A percentile compares a stretch with the other conserved stretches of the same genome.
phyloP scores from a whole-genome alignment of 2,113 vertebrate genomes.

The Otus sunia region DNA sequence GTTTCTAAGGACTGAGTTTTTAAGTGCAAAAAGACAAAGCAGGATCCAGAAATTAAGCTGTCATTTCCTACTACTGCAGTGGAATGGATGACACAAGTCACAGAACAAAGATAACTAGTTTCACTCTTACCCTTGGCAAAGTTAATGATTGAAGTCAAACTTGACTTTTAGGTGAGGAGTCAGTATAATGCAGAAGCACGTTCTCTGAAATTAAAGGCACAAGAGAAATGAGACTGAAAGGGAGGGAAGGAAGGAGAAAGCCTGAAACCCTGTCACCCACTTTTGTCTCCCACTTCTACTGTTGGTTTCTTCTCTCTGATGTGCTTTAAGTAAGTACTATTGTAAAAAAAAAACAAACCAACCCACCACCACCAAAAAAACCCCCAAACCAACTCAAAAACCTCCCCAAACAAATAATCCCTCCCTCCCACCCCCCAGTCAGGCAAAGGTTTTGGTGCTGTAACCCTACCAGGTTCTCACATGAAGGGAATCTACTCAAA shows the following conservation, averaged over 20 bases:
- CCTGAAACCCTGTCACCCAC: not conserved
- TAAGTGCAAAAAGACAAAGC: not conserved
- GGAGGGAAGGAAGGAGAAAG: not conserved
- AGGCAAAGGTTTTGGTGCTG: not conserved
- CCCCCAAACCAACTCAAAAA: not conserved
- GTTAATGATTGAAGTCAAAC: not conserved
- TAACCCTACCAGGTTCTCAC: not conserved
- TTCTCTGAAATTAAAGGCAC: not conserved
- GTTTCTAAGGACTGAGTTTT: not conserved
- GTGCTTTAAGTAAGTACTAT: not conserved
- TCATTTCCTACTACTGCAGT: not conserved
- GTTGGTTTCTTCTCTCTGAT: not conserved
- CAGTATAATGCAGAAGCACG: not conserved
- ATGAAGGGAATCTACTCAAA: not conserved
- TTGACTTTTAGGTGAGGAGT: not conserved
- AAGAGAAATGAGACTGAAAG: not conserved
- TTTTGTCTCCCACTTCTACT: not conserved
- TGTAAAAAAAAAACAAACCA: not conserved
- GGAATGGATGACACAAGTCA: not conserved
- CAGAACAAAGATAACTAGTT: not conserved
- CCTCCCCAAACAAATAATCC: not conserved
- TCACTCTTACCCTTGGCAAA: not conserved
- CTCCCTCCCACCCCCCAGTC: rapidly evolving
- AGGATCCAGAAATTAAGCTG: not conserved
- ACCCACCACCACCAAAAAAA: not conserved